These are phyloP conservation scores for Melanotus villosus DNA, from an alignment of 2,888 invertebrate species.

Conservation along the genomic window DNA sequence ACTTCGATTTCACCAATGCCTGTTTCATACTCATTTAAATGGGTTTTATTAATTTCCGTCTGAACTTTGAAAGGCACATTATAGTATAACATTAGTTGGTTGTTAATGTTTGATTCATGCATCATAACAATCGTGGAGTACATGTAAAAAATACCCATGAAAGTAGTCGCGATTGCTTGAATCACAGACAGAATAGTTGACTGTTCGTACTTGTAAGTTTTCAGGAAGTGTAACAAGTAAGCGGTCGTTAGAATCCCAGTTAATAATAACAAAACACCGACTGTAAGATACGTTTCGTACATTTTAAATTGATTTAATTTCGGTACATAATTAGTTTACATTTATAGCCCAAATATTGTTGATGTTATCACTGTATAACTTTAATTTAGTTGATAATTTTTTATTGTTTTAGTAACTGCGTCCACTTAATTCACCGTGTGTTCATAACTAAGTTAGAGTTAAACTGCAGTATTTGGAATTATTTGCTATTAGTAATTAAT, in stretches of 20 bases:
- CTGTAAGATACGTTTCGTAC: constrained; percentile 59
- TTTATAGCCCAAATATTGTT: background rate
- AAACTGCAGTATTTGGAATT: background rate
- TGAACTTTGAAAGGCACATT: too few species aligned
- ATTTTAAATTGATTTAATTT: constrained; percentile 53
- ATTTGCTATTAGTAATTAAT: background rate
- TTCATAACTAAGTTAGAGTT: too few species aligned
- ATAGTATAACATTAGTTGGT: too few species aligned
- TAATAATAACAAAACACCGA: constrained; percentile 57
- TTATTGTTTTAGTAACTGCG: too few species aligned
- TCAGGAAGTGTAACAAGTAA: constrained; percentile 58
- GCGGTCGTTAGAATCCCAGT: constrained; percentile 55
- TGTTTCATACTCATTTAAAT: background rate
- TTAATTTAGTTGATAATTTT: background rate
- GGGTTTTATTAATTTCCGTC: background rate
- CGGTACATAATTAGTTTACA: constrained; percentile 22
- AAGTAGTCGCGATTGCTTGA: constrained; percentile 60
- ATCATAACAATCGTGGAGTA: constrained; percentile 46
- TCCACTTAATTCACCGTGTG: too few species aligned
- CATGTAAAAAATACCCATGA: constrained; percentile 62
- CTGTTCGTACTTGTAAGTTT: constrained; percentile 51
- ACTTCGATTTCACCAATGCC: background rate
- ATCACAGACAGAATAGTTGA: constrained; percentile 54
- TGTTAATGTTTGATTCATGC: background rate
- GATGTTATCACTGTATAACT: constrained; percentile 10